These are phyloP conservation scores for Artemia sp. DNA, from an alignment of 2,888 invertebrate genomes.

Conservation along the genomic window DNA sequence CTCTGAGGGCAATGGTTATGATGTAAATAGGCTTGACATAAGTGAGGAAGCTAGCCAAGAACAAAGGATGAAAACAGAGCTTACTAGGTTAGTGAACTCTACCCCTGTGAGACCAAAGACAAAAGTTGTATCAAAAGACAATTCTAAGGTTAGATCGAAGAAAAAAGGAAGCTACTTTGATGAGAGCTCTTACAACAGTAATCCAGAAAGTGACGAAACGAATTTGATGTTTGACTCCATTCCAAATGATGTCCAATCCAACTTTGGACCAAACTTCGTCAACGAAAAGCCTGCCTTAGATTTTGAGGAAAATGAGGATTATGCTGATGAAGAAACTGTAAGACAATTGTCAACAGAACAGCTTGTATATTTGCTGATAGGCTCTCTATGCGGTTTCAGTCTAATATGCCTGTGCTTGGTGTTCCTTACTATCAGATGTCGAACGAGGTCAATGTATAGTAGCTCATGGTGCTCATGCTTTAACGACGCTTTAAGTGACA, in stretches of 20 bases:
- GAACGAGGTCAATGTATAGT: not conserved
- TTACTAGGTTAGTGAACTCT: not conserved
- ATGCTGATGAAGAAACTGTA: not conserved
- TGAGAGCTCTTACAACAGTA: not conserved
- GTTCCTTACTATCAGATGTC: constrained; percentile 19
- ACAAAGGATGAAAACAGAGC: not conserved
- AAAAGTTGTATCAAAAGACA: not conserved
- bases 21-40: not conserved
- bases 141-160: not conserved
- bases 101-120: not conserved
- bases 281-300: constrained; percentile 10
- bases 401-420: constrained; percentile 21
- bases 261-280: not conserved
- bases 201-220: constrained; percentile 10
- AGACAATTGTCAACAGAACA: not conserved
- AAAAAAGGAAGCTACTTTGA: constrained; percentile 2
- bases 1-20: too few species aligned
- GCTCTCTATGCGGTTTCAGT: constrained; percentile 20
- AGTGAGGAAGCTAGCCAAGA: not conserved
- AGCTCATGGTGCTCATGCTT: constrained; percentile 4
- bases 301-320: not conserved
- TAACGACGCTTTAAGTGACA: constrained; percentile 3
- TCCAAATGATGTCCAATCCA: constrained; percentile 1
- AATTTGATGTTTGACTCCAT: not conserved
- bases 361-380: constrained; percentile 20